A percentile compares a stretch with the other conserved stretches of the same genome.
Evolutionary conservation across 2,113 vertebrate species (phyloP).

Genomic region (Casuarius casuarius): DNA sequence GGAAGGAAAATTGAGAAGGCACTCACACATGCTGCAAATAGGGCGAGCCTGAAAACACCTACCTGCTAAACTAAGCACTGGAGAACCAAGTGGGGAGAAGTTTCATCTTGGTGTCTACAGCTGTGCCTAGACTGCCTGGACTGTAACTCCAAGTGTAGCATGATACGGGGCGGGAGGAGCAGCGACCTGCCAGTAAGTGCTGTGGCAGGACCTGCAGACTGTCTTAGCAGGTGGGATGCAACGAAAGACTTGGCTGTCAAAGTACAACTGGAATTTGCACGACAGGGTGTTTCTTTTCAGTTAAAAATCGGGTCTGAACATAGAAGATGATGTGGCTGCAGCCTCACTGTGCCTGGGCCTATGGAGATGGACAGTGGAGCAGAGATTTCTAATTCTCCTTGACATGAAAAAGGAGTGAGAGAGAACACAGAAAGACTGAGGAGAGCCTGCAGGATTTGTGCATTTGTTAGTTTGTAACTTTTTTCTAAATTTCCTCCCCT

Average conservation of each 20-base stretch:
- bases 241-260: neutral
- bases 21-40: neutral
- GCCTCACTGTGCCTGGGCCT: no score
- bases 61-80: neutral
- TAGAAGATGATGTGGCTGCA: neutral
- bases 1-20: neutral
- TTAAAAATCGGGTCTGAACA: neutral
- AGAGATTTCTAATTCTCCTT: neutral
- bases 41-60: neutral
- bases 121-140: neutral
- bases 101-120: neutral
- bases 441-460: neutral
- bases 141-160: neutral
- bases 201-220: neutral
- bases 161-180: neutral
- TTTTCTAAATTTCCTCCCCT: neutral
- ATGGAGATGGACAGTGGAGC: neutral
- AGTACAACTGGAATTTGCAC: neutral
- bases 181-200: fast-evolving
- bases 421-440: neutral
- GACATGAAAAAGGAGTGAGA: neutral
- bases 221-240: no score
- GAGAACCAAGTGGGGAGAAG: neutral
- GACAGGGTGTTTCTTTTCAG: neutral
- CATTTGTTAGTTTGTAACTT: neutral